Evolutionary conservation across 2,888 invertebrate genomes (phyloP), one percentile per base, ranked within the genome.

Genomic region (Ochropleura plecta): DNA sequence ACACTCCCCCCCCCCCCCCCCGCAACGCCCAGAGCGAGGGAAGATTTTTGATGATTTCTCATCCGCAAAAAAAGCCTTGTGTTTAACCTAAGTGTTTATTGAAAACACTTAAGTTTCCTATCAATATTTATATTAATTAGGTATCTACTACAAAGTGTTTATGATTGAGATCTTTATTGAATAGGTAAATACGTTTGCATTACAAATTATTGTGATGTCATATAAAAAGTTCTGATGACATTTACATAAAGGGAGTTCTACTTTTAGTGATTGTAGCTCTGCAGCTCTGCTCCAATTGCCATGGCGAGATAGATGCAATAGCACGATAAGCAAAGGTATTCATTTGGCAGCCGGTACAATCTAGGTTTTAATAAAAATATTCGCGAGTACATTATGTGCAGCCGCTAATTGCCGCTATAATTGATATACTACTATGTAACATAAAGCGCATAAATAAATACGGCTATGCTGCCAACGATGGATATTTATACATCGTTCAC

Each of bases 401-500:
- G 49, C 20, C 55, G 53, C 30, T 78, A 66, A 67, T 78, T 80
- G 73, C 80, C 14, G 55, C 55, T 66, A 63, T 80, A 66, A 73
- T 79, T 57, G 65, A 66, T 73, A 66, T 62, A 73, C 55, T 20
- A 62, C 73, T 66, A 66, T 73, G 80, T 67, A 57, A 73, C 66
- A 55, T 49, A 40, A 51, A 73, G 20, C 65, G 73, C 66, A 73
- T 46, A 20, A n/a, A 78, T 66, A 66, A 44, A 62, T 62, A 66
- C 44, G n/a, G 42, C 12, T 44, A 44, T 6, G 40, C 20, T 49
- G 69, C 62, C 30, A 48, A 57, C 63, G 57, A 70, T 20, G n/a
- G 9, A 62, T 55, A 76, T 60, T 20, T 49, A 66, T 53, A 77
- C 48, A 55, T 6, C 12, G 60, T 48, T 53, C 53, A 70, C 55